Evolutionary conservation across 2,113 vertebrate genomes (phyloP).

Genomic region (Ibidorhyncha struthersii): DNA sequence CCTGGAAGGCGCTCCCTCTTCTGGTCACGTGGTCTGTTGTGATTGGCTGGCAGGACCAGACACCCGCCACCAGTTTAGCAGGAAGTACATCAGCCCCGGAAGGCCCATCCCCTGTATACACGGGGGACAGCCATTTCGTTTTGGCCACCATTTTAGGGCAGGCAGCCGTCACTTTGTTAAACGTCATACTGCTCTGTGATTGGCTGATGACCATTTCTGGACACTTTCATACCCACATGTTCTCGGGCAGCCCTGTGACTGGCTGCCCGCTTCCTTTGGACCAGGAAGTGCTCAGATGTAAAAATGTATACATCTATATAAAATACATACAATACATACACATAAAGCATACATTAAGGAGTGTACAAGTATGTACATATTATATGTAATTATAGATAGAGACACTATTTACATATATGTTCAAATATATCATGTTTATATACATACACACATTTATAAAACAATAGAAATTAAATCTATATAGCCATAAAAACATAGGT

Average conservation of each 20-base stretch:
- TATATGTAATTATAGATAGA: not conserved
- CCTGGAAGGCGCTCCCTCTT: not conserved
- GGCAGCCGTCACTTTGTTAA: not conserved
- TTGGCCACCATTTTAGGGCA: not conserved
- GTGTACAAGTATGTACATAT: not conserved
- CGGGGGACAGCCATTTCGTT: not conserved
- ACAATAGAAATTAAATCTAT: not conserved
- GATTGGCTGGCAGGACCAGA: not conserved
- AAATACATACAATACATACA: not conserved
- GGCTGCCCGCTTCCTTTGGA: not conserved
- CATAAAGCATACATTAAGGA: not conserved
- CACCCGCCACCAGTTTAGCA: not conserved
- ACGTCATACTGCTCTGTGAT: not conserved
- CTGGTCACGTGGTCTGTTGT: not conserved
- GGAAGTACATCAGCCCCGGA: not conserved
- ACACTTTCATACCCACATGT: rapidly evolving
- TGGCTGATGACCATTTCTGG: not conserved
- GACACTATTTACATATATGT: not conserved
- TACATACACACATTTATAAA: not conserved
- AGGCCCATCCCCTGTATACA: not conserved
- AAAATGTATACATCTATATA: not conserved
- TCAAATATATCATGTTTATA: not conserved
- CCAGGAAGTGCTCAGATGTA: not conserved
- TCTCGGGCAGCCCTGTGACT: not conserved
- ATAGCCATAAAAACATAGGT: not conserved